Percentiles rank a stretch among this genome's conserved stretches.
Evolutionary conservation across 2,113 vertebrate genomes (phyloP).

Genomic region (Actenoides hombroni): DNA sequence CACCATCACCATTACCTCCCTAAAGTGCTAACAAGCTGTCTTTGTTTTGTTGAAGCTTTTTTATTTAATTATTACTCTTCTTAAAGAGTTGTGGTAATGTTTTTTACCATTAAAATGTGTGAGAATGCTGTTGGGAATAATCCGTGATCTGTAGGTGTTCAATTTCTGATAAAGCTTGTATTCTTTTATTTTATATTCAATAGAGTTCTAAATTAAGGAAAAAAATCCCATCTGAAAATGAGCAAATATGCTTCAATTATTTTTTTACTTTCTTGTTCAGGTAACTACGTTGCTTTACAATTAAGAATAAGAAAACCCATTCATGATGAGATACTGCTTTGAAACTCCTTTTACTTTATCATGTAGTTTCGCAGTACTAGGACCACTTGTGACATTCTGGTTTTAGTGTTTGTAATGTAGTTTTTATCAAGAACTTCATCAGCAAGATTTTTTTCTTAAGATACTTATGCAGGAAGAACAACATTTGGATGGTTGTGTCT

Average conservation of each 20-base stretch:
- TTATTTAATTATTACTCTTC: background rate
- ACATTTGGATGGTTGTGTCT: background rate
- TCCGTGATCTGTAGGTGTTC: background rate
- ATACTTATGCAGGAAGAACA: background rate
- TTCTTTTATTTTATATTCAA: background rate
- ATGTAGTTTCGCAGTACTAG: background rate
- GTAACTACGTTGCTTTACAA: background rate
- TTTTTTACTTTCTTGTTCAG: background rate
- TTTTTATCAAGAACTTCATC: background rate
- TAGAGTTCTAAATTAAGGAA: background rate
- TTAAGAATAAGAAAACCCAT: background rate
- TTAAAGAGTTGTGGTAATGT: background rate
- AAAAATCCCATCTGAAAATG: background rate
- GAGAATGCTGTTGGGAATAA: background rate
- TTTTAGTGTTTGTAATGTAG: background rate
- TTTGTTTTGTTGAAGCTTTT: background rate
- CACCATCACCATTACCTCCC: background rate
- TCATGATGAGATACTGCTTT: background rate
- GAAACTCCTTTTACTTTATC: background rate
- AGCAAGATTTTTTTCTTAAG: background rate
- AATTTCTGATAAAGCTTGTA: background rate
- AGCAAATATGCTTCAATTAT: background rate
- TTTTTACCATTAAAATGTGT: background rate
- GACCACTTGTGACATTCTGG: background rate
- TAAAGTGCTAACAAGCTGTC: background rate